These are phyloP conservation scores for Tragelaphus imberbis DNA, from an alignment of 2,113 vertebrate genomes.

Conservation along the genomic window DNA sequence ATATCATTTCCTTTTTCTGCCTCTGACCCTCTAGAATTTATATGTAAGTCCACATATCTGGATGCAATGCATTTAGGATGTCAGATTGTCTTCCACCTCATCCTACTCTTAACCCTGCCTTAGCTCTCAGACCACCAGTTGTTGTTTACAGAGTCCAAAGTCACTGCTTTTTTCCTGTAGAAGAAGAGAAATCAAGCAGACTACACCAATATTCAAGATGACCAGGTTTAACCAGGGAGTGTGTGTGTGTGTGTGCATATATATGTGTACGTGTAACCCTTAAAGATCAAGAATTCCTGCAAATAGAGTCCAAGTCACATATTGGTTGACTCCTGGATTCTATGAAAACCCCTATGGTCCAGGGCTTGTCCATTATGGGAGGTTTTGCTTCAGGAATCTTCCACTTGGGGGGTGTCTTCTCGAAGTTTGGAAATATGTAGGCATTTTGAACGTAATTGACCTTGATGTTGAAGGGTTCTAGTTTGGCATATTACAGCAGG, in stretches of 20 bases:
- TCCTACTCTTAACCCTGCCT: neutral
- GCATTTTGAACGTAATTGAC: neutral
- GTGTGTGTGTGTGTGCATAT: neutral
- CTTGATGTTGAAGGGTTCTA: neutral
- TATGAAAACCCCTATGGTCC: neutral
- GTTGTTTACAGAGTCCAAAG: neutral
- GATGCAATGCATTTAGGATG: neutral
- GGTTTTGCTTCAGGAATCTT: neutral
- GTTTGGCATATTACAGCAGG: neutral
- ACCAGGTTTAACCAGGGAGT: neutral
- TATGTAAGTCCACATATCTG: neutral
- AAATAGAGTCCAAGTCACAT: neutral
- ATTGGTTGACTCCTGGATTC: neutral
- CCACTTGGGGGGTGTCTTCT: neutral
- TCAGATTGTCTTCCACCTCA: neutral
- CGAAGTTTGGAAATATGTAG: neutral
- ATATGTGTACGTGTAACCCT: neutral
- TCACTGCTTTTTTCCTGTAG: neutral
- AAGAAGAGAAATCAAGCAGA: neutral
- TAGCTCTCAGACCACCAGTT: neutral
- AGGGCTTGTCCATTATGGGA: neutral
- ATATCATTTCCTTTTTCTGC: slow-evolving; percentile 22
- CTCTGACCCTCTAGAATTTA: slow-evolving; percentile 11
- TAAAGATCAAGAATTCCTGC: neutral
- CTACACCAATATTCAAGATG: neutral